phyloP scores from a whole-genome alignment of 37 sponge, comb jelly and placozoan genomes.

The Mnemiopsis leidyi region DNA sequence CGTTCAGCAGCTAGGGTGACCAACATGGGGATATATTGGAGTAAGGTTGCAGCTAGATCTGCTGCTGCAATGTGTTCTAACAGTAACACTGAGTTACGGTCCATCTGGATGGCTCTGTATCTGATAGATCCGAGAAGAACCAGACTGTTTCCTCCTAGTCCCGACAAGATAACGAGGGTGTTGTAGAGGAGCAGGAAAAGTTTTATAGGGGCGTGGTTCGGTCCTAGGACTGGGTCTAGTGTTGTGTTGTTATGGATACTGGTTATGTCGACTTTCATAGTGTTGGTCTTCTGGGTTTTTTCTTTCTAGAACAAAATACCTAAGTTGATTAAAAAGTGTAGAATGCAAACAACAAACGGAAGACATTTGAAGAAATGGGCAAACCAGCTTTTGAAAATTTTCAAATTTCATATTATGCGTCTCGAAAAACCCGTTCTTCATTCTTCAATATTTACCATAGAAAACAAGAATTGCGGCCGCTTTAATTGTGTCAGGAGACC shows the following conservation, averaged over 20 bases:
- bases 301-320: too few species aligned
- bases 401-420: too few species aligned
- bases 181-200: neutral
- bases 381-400: too few species aligned
- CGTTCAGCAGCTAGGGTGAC: neutral
- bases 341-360: too few species aligned
- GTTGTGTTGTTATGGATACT: neutral
- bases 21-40: slow-evolving; percentile 9
- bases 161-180: neutral
- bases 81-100: neutral
- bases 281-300: too few species aligned
- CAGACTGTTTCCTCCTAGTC: neutral
- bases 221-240: neutral
- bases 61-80: neutral
- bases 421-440: too few species aligned
- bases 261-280: neutral
- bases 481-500: too few species aligned
- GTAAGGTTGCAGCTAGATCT: neutral
- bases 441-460: too few species aligned
- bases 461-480: too few species aligned
- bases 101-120: neutral
- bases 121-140: neutral
- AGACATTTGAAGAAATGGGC: too few species aligned
- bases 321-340: too few species aligned
- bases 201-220: neutral